Evolutionary conservation across 2,888 invertebrate genomes (phyloP), one percentile per base, ranked within the genome.

Genomic region (Glyphotaelius pellucidus): DNA sequence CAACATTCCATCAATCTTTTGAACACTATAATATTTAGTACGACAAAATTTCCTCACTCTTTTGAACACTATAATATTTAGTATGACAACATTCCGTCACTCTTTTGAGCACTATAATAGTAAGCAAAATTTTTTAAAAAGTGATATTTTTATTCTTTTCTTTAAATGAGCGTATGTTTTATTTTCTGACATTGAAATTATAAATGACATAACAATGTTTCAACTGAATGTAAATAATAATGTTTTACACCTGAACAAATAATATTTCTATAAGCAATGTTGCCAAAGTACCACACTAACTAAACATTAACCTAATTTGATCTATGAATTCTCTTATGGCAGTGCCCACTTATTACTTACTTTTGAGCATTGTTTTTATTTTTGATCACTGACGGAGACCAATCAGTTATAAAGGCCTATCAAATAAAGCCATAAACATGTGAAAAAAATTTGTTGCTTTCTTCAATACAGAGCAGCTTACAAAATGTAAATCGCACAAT

Each of bases 311-410:
- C 67, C 91, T 92, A 93, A 91, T 93, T 92, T 93, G 93, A 93
- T 93, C 92, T 91, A 92, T 89, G 88, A 84, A 83, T 92, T 92
- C 87, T 91, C 89, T 90, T 93, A 93, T 93, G 93, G 93, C 93
- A 93, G 93, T 93, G 93, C 93, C 92, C 93, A 90, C 87, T 91
- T 92, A 91, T 89, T 83, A 80, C 84, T 88, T 84, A 86, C 87
- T 92, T 90, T 93, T 93, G 93, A 93, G 93, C 93, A 93, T 92
- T 90, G 90, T 92, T 93, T 79, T 38, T 31, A 89, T 89, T 89
- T 89, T 89, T 89, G 88, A 80, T 89, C 88, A 67, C 79, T 89
- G 88, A 89, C 79, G 35, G 25, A 86, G 86, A 86, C 86, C 86
- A 85, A 38, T 42, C 86, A 25, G 38, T 67, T 42, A 86, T 86